A percentile compares a stretch with the other conserved stretches of the same genome.
Conservation (phyloP, 2,888 invertebrate species). For the Imbricaverruca yamaguchii region DNA sequence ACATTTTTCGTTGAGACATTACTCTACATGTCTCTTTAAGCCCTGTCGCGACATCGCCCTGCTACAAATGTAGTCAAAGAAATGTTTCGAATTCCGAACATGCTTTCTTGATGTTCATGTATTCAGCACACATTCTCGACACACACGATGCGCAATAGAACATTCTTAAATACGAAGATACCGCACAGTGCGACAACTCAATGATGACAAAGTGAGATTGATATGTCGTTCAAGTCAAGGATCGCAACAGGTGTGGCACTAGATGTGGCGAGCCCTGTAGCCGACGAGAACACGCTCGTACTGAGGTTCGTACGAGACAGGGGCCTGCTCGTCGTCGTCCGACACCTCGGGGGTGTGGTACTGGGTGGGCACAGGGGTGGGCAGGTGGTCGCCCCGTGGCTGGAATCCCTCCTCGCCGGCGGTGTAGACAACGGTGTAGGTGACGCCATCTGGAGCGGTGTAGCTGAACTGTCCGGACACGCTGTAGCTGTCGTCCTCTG, state of each 20-base stretch:
- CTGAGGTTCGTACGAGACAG: background rate
- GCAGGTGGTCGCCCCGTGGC: background rate
- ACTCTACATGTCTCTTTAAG: too few species aligned
- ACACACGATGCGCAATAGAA: too few species aligned
- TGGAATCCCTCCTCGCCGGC: background rate
- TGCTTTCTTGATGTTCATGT: too few species aligned
- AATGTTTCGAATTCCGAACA: too few species aligned
- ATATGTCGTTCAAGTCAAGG: too few species aligned
- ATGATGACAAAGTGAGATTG: too few species aligned
- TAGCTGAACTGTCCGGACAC: background rate
- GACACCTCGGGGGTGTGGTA: background rate
- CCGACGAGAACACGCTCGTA: background rate
- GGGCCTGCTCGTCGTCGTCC: background rate
- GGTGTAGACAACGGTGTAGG: background rate
- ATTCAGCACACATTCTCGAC: too few species aligned
- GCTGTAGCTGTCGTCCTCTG: slow-evolving; percentile 2
- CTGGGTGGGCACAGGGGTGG: background rate
- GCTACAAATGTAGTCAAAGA: too few species aligned
- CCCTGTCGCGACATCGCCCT: too few species aligned
- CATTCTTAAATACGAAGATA: too few species aligned
- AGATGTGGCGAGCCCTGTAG: background rate
- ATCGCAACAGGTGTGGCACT: background rate
- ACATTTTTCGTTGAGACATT: too few species aligned
- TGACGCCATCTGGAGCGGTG: background rate
- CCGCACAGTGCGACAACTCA: too few species aligned